These are phyloP conservation scores for Fragum whitleyi DNA, from an alignment of 2,888 invertebrate genomes.

Conservation along the genomic window DNA sequence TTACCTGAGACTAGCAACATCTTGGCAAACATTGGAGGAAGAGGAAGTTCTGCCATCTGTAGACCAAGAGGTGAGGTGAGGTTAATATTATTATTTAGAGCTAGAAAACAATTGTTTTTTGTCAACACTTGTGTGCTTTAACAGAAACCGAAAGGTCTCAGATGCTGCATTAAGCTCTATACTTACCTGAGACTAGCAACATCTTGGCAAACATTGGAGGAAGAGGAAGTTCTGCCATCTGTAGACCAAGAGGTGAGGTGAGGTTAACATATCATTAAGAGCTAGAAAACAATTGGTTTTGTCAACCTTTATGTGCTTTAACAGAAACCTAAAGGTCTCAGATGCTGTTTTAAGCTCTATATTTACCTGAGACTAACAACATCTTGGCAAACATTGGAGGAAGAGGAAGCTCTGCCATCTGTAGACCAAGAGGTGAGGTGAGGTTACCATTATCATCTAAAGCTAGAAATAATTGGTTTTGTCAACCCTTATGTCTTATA, in stretches of 20 bases:
- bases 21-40: slow-evolving; percentile 94
- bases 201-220: slow-evolving; percentile 94
- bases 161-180: no score
- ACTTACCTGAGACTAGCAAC: slow-evolving; percentile 88
- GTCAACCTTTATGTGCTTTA: no score
- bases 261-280: no score
- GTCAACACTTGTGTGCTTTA: no score
- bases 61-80: slow-evolving; percentile 92
- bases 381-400: slow-evolving; percentile 94
- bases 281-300: no score
- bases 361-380: slow-evolving; percentile 88
- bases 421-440: slow-evolving; percentile 91
- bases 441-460: no score
- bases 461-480: no score
- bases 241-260: slow-evolving; percentile 91
- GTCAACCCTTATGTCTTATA: no score
- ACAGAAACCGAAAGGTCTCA: no score
- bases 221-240: slow-evolving; percentile 97
- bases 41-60: slow-evolving; percentile 96
- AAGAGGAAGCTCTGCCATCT: slow-evolving; percentile 97
- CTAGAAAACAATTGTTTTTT: slow-evolving; percentile 86
- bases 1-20: slow-evolving; percentile 89
- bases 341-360: no score
- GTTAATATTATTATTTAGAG: slow-evolving; percentile 91
- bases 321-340: no score